Evolutionary conservation across 2,113 vertebrate genomes (phyloP).

Genomic region (Calyptommatus sinebrachiatus): DNA sequence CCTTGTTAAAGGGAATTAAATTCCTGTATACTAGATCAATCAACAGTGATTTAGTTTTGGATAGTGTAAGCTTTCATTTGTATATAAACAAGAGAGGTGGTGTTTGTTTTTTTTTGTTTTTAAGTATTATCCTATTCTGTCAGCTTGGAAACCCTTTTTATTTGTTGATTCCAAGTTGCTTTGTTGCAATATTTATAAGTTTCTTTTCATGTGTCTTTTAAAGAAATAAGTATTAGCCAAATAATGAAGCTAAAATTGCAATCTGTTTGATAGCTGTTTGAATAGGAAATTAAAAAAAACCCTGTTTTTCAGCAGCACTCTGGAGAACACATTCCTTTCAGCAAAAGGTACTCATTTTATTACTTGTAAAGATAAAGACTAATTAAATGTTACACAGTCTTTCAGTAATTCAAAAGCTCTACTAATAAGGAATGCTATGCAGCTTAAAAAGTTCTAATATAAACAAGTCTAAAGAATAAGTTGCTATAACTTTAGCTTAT

Average conservation of each 20-base stretch:
- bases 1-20: not conserved
- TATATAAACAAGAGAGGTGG: not conserved
- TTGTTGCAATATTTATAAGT: constrained; percentile 69
- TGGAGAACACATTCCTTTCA: constrained; percentile 40
- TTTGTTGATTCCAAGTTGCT: constrained; percentile 50
- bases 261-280: constrained; percentile 67
- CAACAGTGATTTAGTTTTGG: constrained; percentile 16
- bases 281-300: constrained; percentile 60
- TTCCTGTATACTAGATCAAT: constrained; percentile 23
- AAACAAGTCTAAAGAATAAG: constrained; percentile 16
- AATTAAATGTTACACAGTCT: constrained; percentile 68
- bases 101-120: no score
- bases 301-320: constrained; percentile 25
- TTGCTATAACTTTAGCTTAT: fast-evolving
- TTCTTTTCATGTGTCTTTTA: constrained; percentile 57
- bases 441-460: constrained; percentile 13
- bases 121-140: constrained; percentile 48
- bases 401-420: constrained; percentile 58
- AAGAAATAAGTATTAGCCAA: constrained; percentile 63
- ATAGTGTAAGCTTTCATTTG: constrained; percentile 40
- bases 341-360: constrained; percentile 62
- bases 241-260: constrained; percentile 65
- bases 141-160: constrained; percentile 35
- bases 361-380: constrained; percentile 69
- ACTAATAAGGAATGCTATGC: constrained; percentile 47